Evolutionary conservation across 1,140 invertebrate species (phyloP).

Genomic region (Pemphigus obesinymphae): DNA sequence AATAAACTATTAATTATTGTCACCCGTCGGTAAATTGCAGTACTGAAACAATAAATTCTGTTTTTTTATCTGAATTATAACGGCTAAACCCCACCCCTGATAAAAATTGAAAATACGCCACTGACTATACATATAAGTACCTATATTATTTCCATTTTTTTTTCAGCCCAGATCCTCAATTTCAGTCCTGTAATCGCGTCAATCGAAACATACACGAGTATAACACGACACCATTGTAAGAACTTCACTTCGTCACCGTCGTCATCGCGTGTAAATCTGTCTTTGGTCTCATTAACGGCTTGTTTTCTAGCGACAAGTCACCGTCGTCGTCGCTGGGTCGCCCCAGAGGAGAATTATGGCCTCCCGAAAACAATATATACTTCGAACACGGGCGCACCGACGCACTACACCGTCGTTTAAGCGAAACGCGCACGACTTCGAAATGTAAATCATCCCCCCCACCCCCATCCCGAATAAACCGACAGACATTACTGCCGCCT

Average conservation of each 20-base stretch:
- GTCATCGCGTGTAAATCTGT: neutral
- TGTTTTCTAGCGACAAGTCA: neutral
- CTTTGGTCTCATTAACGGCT: constrained; percentile 19
- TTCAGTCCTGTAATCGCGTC: neutral
- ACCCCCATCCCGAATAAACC: neutral
- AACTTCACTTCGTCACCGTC: neutral
- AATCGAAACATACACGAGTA: neutral
- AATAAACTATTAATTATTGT: too few species aligned
- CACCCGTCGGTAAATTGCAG: too few species aligned
- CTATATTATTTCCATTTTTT: neutral
- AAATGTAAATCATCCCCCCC: constrained; percentile 16
- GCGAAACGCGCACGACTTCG: neutral
- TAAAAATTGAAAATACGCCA: too few species aligned
- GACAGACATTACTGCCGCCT: neutral
- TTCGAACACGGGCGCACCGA: neutral
- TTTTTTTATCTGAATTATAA: too few species aligned
- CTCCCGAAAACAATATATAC: neutral
- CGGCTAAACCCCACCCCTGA: too few species aligned
- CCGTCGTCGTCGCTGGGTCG: neutral
- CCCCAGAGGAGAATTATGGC: neutral
- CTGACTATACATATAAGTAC: neutral
- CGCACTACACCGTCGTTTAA: neutral
- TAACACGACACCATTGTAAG: neutral
- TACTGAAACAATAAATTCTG: too few species aligned
- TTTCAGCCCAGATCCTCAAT: neutral